Evolutionary conservation across 2,888 invertebrate genomes (phyloP), one percentile per base, ranked within the genome.

Genomic region (Plagodis dolabraria): DNA sequence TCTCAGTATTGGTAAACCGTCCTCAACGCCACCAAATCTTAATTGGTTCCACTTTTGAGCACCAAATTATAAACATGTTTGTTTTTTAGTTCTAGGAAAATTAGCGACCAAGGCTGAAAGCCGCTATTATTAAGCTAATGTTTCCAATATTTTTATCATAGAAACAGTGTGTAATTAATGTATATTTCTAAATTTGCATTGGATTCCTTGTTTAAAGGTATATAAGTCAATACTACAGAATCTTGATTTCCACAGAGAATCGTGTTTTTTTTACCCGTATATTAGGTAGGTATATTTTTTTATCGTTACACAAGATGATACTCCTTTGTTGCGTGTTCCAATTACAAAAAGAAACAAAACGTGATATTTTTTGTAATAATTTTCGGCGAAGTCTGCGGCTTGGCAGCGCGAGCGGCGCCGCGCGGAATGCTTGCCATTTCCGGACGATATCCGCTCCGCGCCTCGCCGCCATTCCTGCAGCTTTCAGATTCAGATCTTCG

Each of bases 371-470:
- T 75, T 76, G 68, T 75, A 70, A 62, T 65, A 51, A 80, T 80
- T 86, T 86, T 84, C 79, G 82, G 77, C 74, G 76, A 78, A 82
- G 77, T 79, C 75, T 82, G 85, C 81, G 86, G 83, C 78, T 75
- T 77, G 77, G 78, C 72, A 75, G 68, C 83, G 69, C 7, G 64
- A 33, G 57, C 50, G 82, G 83, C 86, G 89, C 84, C 88, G 85
- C 79, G 85, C 80, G 90, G 92, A 86, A 92, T 92, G 91, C 83
- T 70, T 74, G 88, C 88, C 85, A 92, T 92, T 92, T 92, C 92
- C 92, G 91, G 92, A 90, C 86, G 83, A 84, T 89, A 85, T 92
- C 92, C 92, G 92, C 87, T 79, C 82, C 57, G 76, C 77, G 74
- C 70, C 76, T 74, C 79, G 83, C 74, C 80, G 81, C 86, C 81